Conservation (phyloP, 2,113 vertebrate genomes). For the Hippocampus abdominalis region DNA sequence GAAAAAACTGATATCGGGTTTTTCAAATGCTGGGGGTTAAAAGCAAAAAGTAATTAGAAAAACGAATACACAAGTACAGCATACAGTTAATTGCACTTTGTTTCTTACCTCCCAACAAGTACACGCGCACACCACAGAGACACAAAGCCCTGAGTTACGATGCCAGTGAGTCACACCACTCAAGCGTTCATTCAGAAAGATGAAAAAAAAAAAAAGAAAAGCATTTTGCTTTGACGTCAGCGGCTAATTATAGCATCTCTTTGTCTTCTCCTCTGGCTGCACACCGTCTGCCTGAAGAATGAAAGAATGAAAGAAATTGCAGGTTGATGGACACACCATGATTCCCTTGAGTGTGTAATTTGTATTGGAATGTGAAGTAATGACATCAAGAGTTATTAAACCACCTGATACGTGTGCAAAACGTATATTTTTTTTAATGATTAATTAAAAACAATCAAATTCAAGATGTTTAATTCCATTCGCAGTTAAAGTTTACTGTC, state of each 20-base stretch:
- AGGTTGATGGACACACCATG: slow-evolving; percentile 40
- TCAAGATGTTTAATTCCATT: no score
- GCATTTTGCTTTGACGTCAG: slow-evolving; percentile 44
- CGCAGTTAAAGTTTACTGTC: no score
- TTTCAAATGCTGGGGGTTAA: no score
- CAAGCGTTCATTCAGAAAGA: slow-evolving; percentile 22
- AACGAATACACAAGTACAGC: no score
- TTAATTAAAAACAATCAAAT: no score
- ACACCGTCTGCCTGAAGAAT: slow-evolving; percentile 31
- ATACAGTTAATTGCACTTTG: no score
- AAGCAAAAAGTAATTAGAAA: no score
- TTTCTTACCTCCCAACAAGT: slow-evolving; percentile 1
- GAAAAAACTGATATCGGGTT: no score
- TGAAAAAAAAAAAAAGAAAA: neutral
- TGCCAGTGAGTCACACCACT: slow-evolving; percentile 49
- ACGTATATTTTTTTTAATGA: no score
- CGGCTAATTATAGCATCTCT: slow-evolving; percentile 45
- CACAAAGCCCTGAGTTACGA: slow-evolving; percentile 44
- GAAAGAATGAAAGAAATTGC: slow-evolving; percentile 22
- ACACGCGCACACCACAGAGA: slow-evolving; percentile 3
- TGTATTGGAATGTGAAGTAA: no score
- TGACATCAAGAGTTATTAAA: no score
- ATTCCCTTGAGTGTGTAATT: slow-evolving; percentile 21
- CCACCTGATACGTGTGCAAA: no score
- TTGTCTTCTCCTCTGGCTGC: slow-evolving; percentile 25